These are phyloP conservation scores for Gambusia holbrooki DNA, from an alignment of 2,113 vertebrate species.

Conservation along the genomic window DNA sequence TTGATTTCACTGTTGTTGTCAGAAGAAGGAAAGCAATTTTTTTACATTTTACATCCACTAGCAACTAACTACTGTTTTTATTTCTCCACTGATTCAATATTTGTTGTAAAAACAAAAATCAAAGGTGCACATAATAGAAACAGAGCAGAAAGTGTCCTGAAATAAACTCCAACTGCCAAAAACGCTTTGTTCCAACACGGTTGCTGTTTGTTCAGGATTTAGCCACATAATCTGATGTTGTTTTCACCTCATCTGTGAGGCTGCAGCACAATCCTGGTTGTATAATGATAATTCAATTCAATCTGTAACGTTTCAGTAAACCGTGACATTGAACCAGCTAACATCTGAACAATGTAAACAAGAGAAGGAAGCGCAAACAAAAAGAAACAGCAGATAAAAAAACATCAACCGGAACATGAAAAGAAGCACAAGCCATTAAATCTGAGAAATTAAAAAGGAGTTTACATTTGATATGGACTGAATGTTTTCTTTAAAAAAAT, in stretches of 20 bases:
- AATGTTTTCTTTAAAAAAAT: background rate
- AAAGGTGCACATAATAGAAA: background rate
- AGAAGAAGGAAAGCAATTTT: background rate
- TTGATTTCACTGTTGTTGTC: background rate
- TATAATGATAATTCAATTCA: constrained; percentile 3
- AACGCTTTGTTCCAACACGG: background rate
- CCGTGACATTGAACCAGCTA: background rate
- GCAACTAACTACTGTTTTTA: no score
- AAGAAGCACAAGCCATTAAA: background rate
- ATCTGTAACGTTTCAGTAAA: background rate
- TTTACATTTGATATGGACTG: background rate
- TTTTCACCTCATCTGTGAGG: background rate
- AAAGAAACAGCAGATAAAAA: background rate
- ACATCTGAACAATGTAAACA: background rate
- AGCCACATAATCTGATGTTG: background rate
- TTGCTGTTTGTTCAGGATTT: background rate
- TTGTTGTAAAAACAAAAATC: background rate
- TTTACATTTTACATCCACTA: no score
- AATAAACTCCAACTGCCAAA: background rate
- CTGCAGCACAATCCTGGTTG: background rate
- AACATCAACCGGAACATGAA: background rate
- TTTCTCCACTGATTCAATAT: no score
- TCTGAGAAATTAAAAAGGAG: no score
- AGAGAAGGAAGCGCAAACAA: background rate
- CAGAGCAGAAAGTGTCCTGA: background rate